Evolutionary conservation across 2,797 vertebrate genomes (phyloP).

Genomic region (Clarias laeviceps): DNA sequence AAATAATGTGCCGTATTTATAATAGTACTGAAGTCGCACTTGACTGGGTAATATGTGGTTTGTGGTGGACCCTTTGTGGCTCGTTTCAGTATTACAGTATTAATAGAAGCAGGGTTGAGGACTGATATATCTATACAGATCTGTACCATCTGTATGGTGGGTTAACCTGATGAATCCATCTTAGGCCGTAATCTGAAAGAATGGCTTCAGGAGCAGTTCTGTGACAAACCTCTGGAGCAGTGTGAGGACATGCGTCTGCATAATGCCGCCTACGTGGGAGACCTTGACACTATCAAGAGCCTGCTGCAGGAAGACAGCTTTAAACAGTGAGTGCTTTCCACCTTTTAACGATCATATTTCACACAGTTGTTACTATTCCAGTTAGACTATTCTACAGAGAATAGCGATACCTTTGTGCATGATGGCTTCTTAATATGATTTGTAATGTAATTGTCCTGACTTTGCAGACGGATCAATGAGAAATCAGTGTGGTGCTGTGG

Average conservation of each 20-base stretch:
- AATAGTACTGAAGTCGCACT: neutral
- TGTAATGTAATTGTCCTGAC: neutral
- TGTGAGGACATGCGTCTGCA: slow-evolving; percentile 89
- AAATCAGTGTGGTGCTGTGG: slow-evolving; percentile 94
- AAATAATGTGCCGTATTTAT: neutral
- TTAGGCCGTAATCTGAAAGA: slow-evolving; percentile 91
- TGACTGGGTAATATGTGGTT: neutral
- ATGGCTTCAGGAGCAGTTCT: slow-evolving; percentile 93
- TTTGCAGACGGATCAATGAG: slow-evolving; percentile 87
- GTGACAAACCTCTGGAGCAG: slow-evolving; percentile 86
- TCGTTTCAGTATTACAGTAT: neutral
- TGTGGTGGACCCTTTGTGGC: neutral
- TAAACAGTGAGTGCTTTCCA: slow-evolving; percentile 74
- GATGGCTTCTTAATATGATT: neutral
- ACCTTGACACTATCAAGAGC: slow-evolving; percentile 84
- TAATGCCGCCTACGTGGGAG: slow-evolving; percentile 89
- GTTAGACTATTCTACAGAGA: neutral
- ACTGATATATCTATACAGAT: neutral
- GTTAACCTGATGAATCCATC: slow-evolving; percentile 39
- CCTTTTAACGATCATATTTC: neutral
- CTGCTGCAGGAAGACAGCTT: slow-evolving; percentile 86
- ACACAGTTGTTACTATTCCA: neutral
- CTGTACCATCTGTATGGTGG: neutral
- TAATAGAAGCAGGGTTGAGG: neutral
- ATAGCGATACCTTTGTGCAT: neutral